Base-by-base conservation (phyloP, 2,888 invertebrate species). In the Tanypteryx hageni region DNA sequence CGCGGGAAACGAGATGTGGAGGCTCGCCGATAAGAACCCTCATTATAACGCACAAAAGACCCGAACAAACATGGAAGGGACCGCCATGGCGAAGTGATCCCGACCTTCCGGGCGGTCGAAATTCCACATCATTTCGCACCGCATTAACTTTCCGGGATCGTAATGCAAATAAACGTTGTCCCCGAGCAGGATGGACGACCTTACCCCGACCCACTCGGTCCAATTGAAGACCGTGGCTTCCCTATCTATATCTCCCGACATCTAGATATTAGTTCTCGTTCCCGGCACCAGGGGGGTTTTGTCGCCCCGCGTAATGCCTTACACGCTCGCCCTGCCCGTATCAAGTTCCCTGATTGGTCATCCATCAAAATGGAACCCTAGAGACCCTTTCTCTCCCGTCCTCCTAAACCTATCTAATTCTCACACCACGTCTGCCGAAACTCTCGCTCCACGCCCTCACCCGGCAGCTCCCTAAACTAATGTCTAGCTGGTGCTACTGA, bases 321-420 rank as follows among this genome's bases (percentile, higher is more conserved):
- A 44, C 44, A 44, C 44, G 44, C 44, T 44, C 44, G 44, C 44
- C 44, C 44, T 44, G 22, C 18, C 76, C 76, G 22, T 27, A 0
- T 27, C 10, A 27, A 76, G 76, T 76, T 68, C 68, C 68, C 57
- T 57, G 84, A n/a, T n/a, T 8, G 85, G 59, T 58, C n/a, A 85
- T 85, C 85, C 85, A 85, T 85, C 85, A 85, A 85, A 85, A 22
- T 85, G 85, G 27, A 22, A 27, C 85, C 85, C 59, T 59, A 22
- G 58, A 22, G 58, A 85, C 22, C 7, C 11, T 76, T 76, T 27
- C 76, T 27, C 76, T 27, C 22, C 76, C n/a, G 27, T 22, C 76
- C 27, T 27, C 76, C 76, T 27, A 13, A 22, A 4, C 76, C 22
- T 5, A 22, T 16, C 0, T 44, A 44, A 44, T 44, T 44, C 44